Percentiles rank a stretch among this genome's conserved stretches.
Evolutionary conservation across 2,888 invertebrate species (phyloP).

Genomic region (Drosophila nr. medialis): DNA sequence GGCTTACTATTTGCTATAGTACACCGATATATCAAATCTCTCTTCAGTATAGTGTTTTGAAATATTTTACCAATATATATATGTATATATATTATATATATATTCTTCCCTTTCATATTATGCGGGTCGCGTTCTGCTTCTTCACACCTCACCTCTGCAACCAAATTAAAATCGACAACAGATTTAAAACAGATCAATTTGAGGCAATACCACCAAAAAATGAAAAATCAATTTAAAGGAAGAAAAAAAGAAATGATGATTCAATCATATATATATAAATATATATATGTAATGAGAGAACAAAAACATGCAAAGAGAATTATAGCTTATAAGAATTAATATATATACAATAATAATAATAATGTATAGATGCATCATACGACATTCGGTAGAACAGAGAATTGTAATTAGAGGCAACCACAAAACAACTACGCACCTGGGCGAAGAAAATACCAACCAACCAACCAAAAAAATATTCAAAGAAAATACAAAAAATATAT

Average conservation of each 20-base stretch:
- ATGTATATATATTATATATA: conserved; percentile 39
- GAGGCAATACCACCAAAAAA: conserved; percentile 72
- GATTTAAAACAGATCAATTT: conserved; percentile 67
- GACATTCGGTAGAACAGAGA: conserved; percentile 76
- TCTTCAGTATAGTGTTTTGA: conserved; percentile 22
- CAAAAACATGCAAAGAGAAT: conserved; percentile 83
- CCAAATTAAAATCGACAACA: conserved; percentile 47
- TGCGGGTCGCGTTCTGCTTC: conserved; percentile 62
- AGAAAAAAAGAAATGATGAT: conserved; percentile 64
- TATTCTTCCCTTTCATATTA: conserved; percentile 68
- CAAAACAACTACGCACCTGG: conserved; percentile 47
- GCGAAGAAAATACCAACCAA: conserved; percentile 33
- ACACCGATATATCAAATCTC: conserved; percentile 30
- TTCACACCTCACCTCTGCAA: conserved; percentile 51
- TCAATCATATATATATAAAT: conserved; percentile 69
- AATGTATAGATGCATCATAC: conserved; percentile 75
- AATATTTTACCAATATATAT: conserved; percentile 13
- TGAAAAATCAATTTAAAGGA: conserved; percentile 38
- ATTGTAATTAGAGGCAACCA: conserved; percentile 70
- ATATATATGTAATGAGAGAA: conserved; percentile 67
- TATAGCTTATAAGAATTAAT: conserved; percentile 82
- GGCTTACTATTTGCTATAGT: conserved; percentile 38
- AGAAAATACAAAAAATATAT: conserved; percentile 2
- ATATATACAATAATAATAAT: conserved; percentile 74
- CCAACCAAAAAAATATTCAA: conserved; percentile 29